A percentile compares a stretch with the other conserved stretches of the same genome.
phyloP scores from a whole-genome alignment of 2,888 invertebrate genomes.

The Enoplolaimus lenunculus region DNA sequence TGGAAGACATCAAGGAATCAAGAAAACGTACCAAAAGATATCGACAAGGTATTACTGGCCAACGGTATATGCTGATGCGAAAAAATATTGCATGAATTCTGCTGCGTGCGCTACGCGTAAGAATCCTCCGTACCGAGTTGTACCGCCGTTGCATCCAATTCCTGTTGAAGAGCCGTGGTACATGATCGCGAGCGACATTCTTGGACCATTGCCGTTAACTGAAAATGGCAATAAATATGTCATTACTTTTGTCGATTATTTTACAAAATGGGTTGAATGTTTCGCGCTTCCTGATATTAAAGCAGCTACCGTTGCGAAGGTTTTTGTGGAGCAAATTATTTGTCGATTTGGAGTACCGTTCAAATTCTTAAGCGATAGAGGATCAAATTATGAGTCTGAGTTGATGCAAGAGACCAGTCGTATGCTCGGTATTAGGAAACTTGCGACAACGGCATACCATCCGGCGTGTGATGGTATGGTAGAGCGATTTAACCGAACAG shows the following conservation, averaged over 20 bases:
- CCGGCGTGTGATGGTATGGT: background rate
- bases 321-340: background rate
- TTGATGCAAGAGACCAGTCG: background rate
- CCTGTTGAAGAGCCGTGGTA: too few relatives aligned
- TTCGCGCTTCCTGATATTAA: background rate
- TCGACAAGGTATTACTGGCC: background rate
- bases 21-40: background rate
- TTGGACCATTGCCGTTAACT: background rate
- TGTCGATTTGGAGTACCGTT: background rate
- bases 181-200: too few relatives aligned
- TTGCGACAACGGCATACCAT: constrained; percentile 2
- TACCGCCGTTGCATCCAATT: too few relatives aligned
- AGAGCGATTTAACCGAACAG: background rate
- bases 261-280: background rate
- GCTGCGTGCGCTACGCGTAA: background rate
- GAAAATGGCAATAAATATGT: background rate
- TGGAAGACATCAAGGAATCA: background rate
- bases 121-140: background rate
- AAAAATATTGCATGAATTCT: background rate
- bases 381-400: background rate
- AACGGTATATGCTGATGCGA: background rate
- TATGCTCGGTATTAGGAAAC: background rate
- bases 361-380: background rate
- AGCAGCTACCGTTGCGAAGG: background rate
- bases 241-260: background rate